Evolutionary conservation across 2,888 invertebrate species (phyloP), one percentile per base, ranked within the genome.

Genomic region (Mimumesa dahlbomi): DNA sequence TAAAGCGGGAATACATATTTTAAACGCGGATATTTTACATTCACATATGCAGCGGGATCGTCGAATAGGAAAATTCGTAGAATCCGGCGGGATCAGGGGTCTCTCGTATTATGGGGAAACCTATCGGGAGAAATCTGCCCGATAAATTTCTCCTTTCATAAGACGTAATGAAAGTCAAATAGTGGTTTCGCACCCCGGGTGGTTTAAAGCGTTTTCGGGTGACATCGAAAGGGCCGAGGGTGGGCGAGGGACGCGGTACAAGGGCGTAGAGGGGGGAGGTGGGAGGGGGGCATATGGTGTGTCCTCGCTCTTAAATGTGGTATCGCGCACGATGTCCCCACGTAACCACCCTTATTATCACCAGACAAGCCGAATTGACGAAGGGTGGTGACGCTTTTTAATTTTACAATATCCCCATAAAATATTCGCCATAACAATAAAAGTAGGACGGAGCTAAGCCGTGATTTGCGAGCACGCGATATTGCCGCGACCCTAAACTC

Each of bases 91-190:
- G 63, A 42, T 49, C 43, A 31, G 63, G 77, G 57, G 21, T 25
- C 4, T 25, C 19, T 18, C 19, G 45, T 22, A 19, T 62, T 31
- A 40, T 45, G 48, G 49, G 68, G 46, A 43, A 18, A 16, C 14
- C 49, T 68, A 66, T 65, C 61, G 46, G 43, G 43, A 49, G 48
- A 74, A 72, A 66, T 67, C 78, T 71, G 69, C 64, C 71, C 82
- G 84, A 87, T 86, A 86, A 87, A 87, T 87, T 86, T 83, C 70
- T 75, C 75, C 77, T 79, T 84, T 79, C 77, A 75, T 84, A 83
- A 85, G 82, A 85, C 82, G 88, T 88, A 88, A 89, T 89, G 88
- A 89, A 89, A 89, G 88, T 88, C 88, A 89, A 89, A 89, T 88
- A 87, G 87, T 79, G 86, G 85, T 84, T 83, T 84, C 79, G 81